Base-by-base conservation (phyloP, 2,888 invertebrate species). In the Heliconius hortense region DNA sequence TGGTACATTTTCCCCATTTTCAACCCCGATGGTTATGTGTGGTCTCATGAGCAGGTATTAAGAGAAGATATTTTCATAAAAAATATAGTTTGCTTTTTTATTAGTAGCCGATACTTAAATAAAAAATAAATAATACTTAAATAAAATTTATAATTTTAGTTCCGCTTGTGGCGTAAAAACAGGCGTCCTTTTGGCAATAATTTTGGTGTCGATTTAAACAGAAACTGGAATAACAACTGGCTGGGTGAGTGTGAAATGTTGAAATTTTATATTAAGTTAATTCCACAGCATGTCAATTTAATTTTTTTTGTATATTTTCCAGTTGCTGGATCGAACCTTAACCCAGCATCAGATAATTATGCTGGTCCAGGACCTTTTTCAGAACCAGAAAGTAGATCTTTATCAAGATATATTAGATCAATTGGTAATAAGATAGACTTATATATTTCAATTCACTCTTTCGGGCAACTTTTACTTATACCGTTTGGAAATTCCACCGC, bases 21-120 rank as follows among this genome's bases (percentile, higher is more conserved):
- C 18, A 97, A 97, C 85, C 97, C 97, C 43, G 97, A 97, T 88
- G 97, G 97, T 0, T 97, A 95, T 83, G 95, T 95, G 63, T 96
- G 95, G 90, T 95, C 96, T 0, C 96, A 96, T 85, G 94, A 93
- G 18, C 87, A 86, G n/a, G 95, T 94, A 86, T 48, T 8, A 0
- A 48, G 48, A 48, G 21, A 21, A 85, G 31, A 69, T 60, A 72
- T 66, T 4, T 0, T 7, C 0, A 7, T n/a, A 72, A 18, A 24
- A 43, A 43, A 11, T 13, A 4, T 24, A 2, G 15, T 48, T 59
- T 1, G 24, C 2, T 28, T 21, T 39, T 7, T 35, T 21, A n/a
- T 7, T 15, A 1, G 21, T 48, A 4, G 10, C 3, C 4, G 11
- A 10, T 39, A 21, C 39, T 35, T 39, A 24, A 21, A 11, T 59